Conservation (phyloP, 1,140 invertebrate species). For the Globodera ellingtonae region DNA sequence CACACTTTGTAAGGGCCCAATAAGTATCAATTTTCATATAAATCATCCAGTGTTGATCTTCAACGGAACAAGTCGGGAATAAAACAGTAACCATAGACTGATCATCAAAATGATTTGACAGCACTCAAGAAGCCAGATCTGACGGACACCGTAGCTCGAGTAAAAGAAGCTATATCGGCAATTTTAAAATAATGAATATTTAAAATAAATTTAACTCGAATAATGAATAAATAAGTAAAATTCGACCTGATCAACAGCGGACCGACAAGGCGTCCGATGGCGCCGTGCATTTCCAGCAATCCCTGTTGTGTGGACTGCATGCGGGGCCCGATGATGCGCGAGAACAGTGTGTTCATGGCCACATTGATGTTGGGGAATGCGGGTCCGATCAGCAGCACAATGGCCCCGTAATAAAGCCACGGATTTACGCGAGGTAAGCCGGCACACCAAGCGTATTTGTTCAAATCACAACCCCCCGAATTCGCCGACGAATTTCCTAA, state of each 20-base stretch:
- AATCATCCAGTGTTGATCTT: not conserved
- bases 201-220: too few species aligned
- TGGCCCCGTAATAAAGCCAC: slow-evolving; percentile 28
- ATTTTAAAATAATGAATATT: too few species aligned
- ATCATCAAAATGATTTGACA: slow-evolving; percentile 31
- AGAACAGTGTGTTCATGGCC: slow-evolving; percentile 47
- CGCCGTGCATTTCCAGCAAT: slow-evolving; percentile 37
- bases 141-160: slow-evolving; percentile 19
- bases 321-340: slow-evolving; percentile 47
- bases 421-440: slow-evolving; percentile 27
- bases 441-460: slow-evolving; percentile 24
- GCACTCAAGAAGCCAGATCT: slow-evolving; percentile 24
- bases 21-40: too few species aligned
- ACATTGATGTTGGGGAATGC: slow-evolving; percentile 47
- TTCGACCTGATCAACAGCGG: slow-evolving; percentile 38
- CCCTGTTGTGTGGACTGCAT: slow-evolving; percentile 44
- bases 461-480: slow-evolving; percentile 1
- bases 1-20: too few species aligned
- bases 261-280: slow-evolving; percentile 21
- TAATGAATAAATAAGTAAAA: not conserved
- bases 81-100: slow-evolving; percentile 23
- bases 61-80: slow-evolving; percentile 23
- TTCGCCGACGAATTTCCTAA: not conserved
- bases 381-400: slow-evolving; percentile 38
- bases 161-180: slow-evolving; percentile 15